Base-by-base conservation (phyloP, 2,888 invertebrate species). In the Lordiphosa fenestrarum region DNA sequence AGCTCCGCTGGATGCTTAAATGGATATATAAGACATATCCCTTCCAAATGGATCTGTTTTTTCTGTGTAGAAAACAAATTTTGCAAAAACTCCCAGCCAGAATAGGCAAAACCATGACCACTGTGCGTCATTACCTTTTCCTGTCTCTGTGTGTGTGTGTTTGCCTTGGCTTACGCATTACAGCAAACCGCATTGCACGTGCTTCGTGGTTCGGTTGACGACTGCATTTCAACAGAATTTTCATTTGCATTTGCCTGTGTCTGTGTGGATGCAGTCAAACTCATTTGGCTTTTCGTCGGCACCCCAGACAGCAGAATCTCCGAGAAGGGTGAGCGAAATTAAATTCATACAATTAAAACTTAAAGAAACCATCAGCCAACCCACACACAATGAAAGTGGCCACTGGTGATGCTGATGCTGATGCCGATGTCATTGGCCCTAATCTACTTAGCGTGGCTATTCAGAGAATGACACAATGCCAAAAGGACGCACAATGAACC, bases 381-480 rank as follows among this genome's bases (percentile, higher is more conserved):
- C 25, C 38, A 10, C 35, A 19, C 33, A 35, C 50, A 51, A 44
- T 44, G 37, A 23, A 49, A 39, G 15, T 48, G 39, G 35, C 46
- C 21, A 21, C 13, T 6, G 53, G 46, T 44, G 62, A 53, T 62
- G 62, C 47, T 44, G 62, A 53, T 62, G 62, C 47, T 62, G 60
- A 60, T 61, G 62, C 60, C 62, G 46, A 50, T 74, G 80, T 67
- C 80, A 78, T 67, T 81, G 73, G 76, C 67, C 64, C 66, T 78
- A 77, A 77, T 77, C 77, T 77, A 82, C 77, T 77, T 82, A 77
- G 77, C 66, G 64, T 46, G 30, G 21, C 57, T 53, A 66, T 65
- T 65, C 68, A 48, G 57, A 53, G 53, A 33, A 46, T 48, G 55
- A 66, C 64, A 72, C 69, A 80, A 80, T 69, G 73, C 55, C 76